phyloP scores from a whole-genome alignment of 1,140 invertebrate species.

The Bathynomus jamesi region DNA sequence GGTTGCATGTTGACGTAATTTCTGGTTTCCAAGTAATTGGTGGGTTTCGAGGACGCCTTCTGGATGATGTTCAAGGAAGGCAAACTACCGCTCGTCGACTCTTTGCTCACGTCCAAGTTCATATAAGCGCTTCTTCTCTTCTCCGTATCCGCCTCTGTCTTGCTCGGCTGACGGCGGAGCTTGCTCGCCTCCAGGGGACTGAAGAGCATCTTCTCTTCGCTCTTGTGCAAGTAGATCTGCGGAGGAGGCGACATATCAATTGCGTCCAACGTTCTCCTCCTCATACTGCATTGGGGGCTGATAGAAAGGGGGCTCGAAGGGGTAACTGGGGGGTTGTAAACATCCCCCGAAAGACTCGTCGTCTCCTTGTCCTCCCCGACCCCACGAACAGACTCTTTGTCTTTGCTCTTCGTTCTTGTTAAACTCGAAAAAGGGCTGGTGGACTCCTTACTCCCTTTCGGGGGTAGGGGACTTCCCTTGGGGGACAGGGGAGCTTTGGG shows the following conservation, averaged over 20 bases:
- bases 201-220: neutral
- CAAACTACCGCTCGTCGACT: neutral
- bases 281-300: neutral
- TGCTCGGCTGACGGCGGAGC: neutral
- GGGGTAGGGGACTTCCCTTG: slow-evolving; percentile 31
- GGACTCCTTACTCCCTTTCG: slow-evolving; percentile 29
- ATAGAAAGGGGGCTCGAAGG: neutral
- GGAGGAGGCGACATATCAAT: neutral
- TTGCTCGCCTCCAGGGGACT: neutral
- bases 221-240: neutral
- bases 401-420: slow-evolving; percentile 27
- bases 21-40: neutral
- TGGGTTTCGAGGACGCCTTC: neutral
- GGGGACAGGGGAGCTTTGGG: slow-evolving; percentile 35
- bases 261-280: neutral
- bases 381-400: neutral
- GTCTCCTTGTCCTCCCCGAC: neutral
- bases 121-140: neutral
- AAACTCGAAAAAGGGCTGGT: slow-evolving; percentile 36
- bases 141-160: neutral
- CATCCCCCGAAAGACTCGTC: neutral
- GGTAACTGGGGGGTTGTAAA: neutral
- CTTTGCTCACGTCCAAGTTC: neutral
- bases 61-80: neutral
- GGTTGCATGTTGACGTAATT: neutral